Percentiles rank a stretch among this genome's conserved stretches.
Evolutionary conservation across 1,140 invertebrate species (phyloP).

Genomic region (Nebria ingens): DNA sequence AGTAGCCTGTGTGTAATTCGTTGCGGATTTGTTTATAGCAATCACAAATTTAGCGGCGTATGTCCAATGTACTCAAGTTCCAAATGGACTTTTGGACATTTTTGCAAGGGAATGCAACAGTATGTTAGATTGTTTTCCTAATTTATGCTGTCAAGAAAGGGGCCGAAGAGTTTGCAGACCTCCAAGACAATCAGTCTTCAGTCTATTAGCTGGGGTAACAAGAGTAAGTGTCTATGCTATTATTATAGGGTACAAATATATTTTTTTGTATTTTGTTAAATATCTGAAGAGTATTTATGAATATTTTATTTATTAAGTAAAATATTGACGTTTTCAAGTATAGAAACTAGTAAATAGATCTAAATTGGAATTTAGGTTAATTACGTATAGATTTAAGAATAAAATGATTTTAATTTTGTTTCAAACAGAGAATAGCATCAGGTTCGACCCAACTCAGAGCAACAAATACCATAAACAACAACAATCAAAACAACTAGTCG

Average conservation of each 20-base stretch:
- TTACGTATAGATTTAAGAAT: too few relatives aligned
- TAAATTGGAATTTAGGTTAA: too few relatives aligned
- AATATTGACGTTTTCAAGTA: too few relatives aligned
- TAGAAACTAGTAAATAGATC: too few relatives aligned
- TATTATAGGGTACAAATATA: too few relatives aligned
- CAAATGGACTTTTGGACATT: constrained; percentile 47
- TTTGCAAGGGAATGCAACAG: constrained; percentile 55
- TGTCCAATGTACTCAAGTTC: constrained; percentile 58
- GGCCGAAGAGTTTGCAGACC: constrained; percentile 56
- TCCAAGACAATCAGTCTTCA: constrained; percentile 52
- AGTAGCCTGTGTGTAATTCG: too few relatives aligned
- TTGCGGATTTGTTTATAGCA: constrained; percentile 40
- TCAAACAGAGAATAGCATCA: background rate
- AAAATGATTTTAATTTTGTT: too few relatives aligned
- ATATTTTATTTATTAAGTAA: too few relatives aligned
- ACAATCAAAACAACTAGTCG: background rate
- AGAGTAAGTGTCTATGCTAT: background rate
- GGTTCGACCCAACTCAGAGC: background rate
- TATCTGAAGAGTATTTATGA: too few relatives aligned
- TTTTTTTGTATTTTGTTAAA: too few relatives aligned
- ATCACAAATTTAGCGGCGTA: constrained; percentile 48
- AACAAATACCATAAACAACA: background rate
- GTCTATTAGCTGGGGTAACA: constrained; percentile 46
- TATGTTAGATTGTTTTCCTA: constrained; percentile 61
- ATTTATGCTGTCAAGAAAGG: constrained; percentile 59